Conservation (phyloP, 1,140 invertebrate species). For the Drosophila nikananu region DNA sequence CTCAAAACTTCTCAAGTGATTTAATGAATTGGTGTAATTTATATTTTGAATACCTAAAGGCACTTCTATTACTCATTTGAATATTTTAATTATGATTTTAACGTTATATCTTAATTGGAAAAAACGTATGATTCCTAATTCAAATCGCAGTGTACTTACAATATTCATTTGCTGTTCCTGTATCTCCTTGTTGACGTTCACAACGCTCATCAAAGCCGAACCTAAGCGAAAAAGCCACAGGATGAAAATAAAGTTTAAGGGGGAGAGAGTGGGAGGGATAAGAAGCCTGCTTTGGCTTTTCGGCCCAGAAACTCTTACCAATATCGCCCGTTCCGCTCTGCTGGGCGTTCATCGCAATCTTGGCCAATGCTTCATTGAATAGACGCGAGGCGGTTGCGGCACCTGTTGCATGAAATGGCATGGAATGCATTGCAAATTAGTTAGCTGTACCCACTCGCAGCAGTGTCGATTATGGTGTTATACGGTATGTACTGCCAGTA, state of each 20-base stretch:
- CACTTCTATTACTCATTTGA: neutral
- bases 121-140: no score
- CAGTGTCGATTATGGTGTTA: conserved; percentile 31
- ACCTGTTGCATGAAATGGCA: conserved; percentile 87
- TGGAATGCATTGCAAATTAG: conserved; percentile 76
- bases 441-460: conserved; percentile 60
- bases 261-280: neutral
- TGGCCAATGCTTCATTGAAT: conserved; percentile 94
- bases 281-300: neutral
- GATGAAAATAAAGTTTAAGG: neutral
- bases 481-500: conserved; percentile 14
- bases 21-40: neutral
- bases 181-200: conserved; percentile 96
- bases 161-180: conserved; percentile 97
- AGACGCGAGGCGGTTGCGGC: conserved; percentile 93
- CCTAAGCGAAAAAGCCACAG: conserved; percentile 86
- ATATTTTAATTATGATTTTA: neutral
- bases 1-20: neutral
- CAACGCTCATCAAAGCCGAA: conserved; percentile 94
- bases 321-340: conserved; percentile 96
- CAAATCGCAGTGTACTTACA: conserved; percentile 88
- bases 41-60: neutral
- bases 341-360: conserved; percentile 94
- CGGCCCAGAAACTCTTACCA: conserved; percentile 87
- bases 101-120: neutral